Evolutionary conservation across 2,888 invertebrate genomes (phyloP), one percentile per base, ranked within the genome.

Genomic region (Oligia strigilis): DNA sequence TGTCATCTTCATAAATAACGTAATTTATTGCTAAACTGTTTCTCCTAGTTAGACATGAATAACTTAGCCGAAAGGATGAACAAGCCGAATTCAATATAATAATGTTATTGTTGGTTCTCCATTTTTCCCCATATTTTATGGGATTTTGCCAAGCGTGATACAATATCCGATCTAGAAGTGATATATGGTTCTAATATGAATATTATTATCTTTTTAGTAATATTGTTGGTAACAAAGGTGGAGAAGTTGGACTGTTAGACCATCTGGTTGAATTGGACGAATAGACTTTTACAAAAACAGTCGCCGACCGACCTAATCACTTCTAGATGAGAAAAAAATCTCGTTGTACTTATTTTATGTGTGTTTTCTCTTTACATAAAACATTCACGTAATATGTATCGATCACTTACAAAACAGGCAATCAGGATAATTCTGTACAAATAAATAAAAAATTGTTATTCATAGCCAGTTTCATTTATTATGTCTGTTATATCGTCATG

Each of bases 41-140:
- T 76, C 77, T 73, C 60, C 67, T 75, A 75, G 74, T 81, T 70
- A 64, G 76, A 76, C 83, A 84, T 67, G 84, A 86, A 87, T 87
- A 88, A 82, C 85, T 84, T 84, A 82, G 75, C 78, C 60, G 75
- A 82, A 83, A 78, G 82, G 79, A 75, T 77, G 82, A 80, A 80
- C 80, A 80, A 78, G 82, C 80, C 74, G 81, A 80, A 86, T 80
- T 80, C 76, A 84, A 88, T 86, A 87, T 83, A 73, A 81, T 86
- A 86, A 77, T 85, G 85, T 84, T 84, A 84, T 84, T 85, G 85
- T 82, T 84, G 85, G 75, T 82, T 84, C 78, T 72, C 60, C 62
- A 84, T 84, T 79, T 72, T 76, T 86, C 66, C 66, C 69, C 62
- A 80, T 88, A 85, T 82, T 83, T 88, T 80, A 88, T 81, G 75